Evolutionary conservation across 2,888 invertebrate genomes (phyloP), one percentile per base, ranked within the genome.

Genomic region (Tenthredo scrophulariae): DNA sequence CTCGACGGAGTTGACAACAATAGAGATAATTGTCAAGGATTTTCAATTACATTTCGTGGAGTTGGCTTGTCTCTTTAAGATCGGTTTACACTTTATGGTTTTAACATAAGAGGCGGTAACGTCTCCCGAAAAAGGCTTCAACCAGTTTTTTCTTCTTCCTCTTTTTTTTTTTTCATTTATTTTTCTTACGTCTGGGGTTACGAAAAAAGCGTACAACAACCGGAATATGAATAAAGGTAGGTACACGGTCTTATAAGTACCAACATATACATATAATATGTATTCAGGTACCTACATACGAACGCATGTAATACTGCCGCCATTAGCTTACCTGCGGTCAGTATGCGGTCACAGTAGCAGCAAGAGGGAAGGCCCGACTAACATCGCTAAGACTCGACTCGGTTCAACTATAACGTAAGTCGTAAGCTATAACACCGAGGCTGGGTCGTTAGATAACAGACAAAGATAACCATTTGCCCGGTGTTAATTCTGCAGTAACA

Each of bases 401-500:
- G 65, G 37, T 67, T 67, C 15, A 43, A 67, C 67, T 43, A 82
- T n/a, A n/a, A n/a, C n/a, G n/a, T n/a, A n/a, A n/a, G n/a, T 40
- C 54, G 29, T 58, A 62, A 67, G 67, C 67, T 67, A 82, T 62
- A 82, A 29, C 46, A 22, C 29, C 65, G 83, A 83, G 70, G 18
- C 40, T 50, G 46, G 83, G 83, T 83, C 67, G 70, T 70, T 67
- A 83, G 83, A 83, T 83, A 83, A 83, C 83, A 82, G 72, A 72
- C 80, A 37, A 70, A 82, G 85, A 82, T 85, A 80, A 80, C 85
- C 85, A 72, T 85, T 85, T 82, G 82, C 40, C 70, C 54, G 70
- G 82, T 70, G 80, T 85, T 85, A 85, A 85, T 85, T 79, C 82
- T 77, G 80, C 80, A 72, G 82, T 65, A 85, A 82, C 85, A 82